Evolutionary conservation across 2,888 invertebrate genomes (phyloP), one percentile per base, ranked within the genome.

Genomic region (Mactromeris polynyma): DNA sequence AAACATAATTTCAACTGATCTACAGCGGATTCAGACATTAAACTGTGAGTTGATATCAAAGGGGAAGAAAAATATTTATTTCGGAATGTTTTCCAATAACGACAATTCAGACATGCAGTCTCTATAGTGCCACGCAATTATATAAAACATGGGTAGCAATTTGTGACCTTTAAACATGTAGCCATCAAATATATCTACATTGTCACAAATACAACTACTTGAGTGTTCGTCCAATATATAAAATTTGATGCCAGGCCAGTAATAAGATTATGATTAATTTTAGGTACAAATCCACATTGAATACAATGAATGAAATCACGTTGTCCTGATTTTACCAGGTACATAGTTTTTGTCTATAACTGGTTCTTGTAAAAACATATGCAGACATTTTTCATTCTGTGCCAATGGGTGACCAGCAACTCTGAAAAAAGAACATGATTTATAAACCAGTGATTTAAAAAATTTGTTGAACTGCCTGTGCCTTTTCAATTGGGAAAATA

Each of bases 321-420:
- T 96, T 85, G 96, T 96, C 90, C 96, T 93, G 80, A 99, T 99
- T 97, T 99, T 99, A 95, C 99, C 99, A 95, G 99, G 99, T 94
- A 99, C 99, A 97, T 99, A 99, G 97, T 99, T 99, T 97, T 99
- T 99, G 97, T 99, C 99, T 97, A 99, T 99, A 96, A 98, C 98
- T 82, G 98, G 98, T 96, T 99, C 99, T 97, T 99, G 99, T 93
- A 99, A 98, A 97, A 99, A 99, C 98, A 99, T 99, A 97, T 99
- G 99, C 96, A 99, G 98, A 97, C 99, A 99, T 96, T 99, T 98
- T 97, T 99, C 99, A 97, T 99, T 99, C 97, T 99, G 99, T 89
- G 99, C 99, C 96, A 99, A 97, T 3, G 99, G 99, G 97, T 99
- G 99, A 87, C 99, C 99, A 83, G 99, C 99, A 96, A 99, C 99